Base-by-base conservation (phyloP, 2,888 invertebrate species). In the Mesorhabditis spiculigera region DNA sequence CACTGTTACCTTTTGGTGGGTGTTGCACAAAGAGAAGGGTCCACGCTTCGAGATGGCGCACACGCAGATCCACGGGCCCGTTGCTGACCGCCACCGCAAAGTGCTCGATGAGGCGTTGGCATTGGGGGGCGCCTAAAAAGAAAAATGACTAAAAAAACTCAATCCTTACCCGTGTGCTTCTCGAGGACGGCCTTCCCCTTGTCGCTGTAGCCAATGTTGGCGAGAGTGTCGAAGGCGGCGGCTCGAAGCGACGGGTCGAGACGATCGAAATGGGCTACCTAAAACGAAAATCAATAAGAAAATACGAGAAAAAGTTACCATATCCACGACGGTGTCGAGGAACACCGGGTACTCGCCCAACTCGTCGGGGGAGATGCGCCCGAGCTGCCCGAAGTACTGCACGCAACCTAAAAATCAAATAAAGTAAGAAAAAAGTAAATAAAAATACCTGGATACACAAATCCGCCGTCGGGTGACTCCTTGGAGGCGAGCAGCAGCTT, bases 291-390 rank as follows among this genome's bases (percentile, higher is more conserved):
- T 50, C 10, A 50, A n/a, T n/a, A 13, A 28, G 28, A 28, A 28
- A 28, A 28, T 28, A 28, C 28, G 28, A 28, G 58, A 13, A 13
- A 13, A 13, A n/a, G 10, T 50, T 50, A 50, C 58, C 58, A 50
- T 13, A 50, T 50, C 58, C 8, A 50, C 58, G 58, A 50, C 10
- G 10, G 58, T n/a, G n/a, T 50, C 58, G 10, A 50, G 58, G 58
- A 50, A 50, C 58, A 13, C n/a, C n/a, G 58, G 50, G n/a, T 50
- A 50, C 8, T 13, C 58, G 10, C 10, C 8, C 8, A 50, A n/a
- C 58, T 50, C 10, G 58, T n/a, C n/a, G n/a, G 58, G 50, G n/a
- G n/a, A 50, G 58, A 50, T n/a, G 58, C 58, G 58, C 8, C 58
- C 8, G n/a, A 50, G 58, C 10, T 50, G 58, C n/a, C 58, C 58